A percentile compares a stretch with the other conserved stretches of the same genome.
These are phyloP conservation scores for Enteromius anoplus DNA, from an alignment of 2,797 vertebrate genomes.

Conservation along the genomic window DNA sequence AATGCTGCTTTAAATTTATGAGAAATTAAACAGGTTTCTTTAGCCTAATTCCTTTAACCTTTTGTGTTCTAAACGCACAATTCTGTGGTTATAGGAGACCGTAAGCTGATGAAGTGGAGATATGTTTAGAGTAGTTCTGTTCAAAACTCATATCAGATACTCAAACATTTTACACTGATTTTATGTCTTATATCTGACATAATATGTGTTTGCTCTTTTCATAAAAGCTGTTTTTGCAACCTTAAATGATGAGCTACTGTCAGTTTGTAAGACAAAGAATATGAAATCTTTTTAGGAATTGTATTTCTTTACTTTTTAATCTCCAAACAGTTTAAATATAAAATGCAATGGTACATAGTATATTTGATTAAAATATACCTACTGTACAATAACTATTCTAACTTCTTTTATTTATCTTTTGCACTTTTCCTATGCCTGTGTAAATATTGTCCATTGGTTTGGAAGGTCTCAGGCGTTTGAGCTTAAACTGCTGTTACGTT, in stretches of 20 bases:
- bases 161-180: not conserved
- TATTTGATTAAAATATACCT: not conserved
- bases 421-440: constrained; percentile 8
- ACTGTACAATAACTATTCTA: not conserved
- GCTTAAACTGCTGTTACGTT: constrained; percentile 53
- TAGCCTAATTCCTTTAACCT: not conserved
- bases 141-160: not conserved
- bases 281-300: not conserved
- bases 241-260: not conserved
- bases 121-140: constrained; percentile 21
- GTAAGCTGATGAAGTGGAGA: constrained; percentile 15
- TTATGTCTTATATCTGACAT: not conserved
- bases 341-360: not conserved
- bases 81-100: constrained; percentile 37
- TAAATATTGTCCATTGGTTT: constrained; percentile 52
- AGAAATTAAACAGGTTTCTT: not conserved
- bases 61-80: constrained; percentile 34
- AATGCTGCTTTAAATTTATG: not conserved
- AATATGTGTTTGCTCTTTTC: constrained; percentile 26
- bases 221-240: not conserved
- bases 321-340: not conserved
- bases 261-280: not conserved
- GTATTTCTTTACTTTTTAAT: constrained; percentile 31
- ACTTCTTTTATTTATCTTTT: not conserved
- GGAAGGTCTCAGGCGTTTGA: constrained; percentile 44